A percentile compares a stretch with the other conserved stretches of the same genome.
Conservation (phyloP, 2,888 invertebrate species). For the Lasioglossum vierecki region DNA sequence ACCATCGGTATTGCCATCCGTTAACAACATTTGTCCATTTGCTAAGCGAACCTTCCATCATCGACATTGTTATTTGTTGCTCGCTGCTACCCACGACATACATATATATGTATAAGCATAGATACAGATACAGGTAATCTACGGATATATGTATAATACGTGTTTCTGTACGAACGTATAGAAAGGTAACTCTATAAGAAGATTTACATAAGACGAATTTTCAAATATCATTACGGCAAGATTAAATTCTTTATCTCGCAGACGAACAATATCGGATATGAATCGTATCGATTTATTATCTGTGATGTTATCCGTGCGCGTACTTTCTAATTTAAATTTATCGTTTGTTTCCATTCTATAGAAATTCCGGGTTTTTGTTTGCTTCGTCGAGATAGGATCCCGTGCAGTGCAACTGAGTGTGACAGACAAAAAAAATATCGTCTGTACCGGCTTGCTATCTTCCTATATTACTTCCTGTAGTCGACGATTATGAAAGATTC, state of each 20-base stretch:
- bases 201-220: slow-evolving; percentile 33
- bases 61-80: slow-evolving; percentile 82
- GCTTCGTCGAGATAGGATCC: background rate
- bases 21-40: slow-evolving; percentile 99
- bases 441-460: slow-evolving; percentile 25
- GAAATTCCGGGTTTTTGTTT: background rate
- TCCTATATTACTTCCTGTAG: slow-evolving; percentile 36
- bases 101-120: background rate
- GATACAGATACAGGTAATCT: slow-evolving; percentile 4
- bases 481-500: slow-evolving; percentile 50
- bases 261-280: background rate
- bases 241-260: background rate
- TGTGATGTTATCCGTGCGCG: background rate
- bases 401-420: background rate
- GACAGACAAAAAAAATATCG: slow-evolving; percentile 5
- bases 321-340: background rate
- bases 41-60: slow-evolving; percentile 97
- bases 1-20: slow-evolving; percentile 99
- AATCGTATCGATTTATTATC: background rate
- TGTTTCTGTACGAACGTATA: slow-evolving; percentile 23
- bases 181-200: slow-evolving; percentile 49
- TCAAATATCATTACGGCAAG: background rate
- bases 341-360: background rate
- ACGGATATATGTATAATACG: background rate
- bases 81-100: slow-evolving; percentile 29